Evolutionary conservation across 2,888 invertebrate genomes (phyloP), one percentile per base, ranked within the genome.

Genomic region (Agonopterix alstromeriana): DNA sequence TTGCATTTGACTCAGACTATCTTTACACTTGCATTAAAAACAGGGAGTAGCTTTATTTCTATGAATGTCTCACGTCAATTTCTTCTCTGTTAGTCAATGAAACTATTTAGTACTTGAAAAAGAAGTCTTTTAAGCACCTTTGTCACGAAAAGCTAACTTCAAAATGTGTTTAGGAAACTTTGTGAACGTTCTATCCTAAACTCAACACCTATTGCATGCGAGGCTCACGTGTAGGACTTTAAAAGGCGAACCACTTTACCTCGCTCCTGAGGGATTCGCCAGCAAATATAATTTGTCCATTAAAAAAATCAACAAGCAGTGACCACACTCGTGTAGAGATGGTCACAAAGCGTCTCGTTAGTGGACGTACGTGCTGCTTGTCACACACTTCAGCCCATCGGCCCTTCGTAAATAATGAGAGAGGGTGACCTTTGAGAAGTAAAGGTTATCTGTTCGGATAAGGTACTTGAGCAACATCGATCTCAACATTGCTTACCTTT

Each of bases 261-360:
- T 68, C 70, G 67, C 66, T 73, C 82, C 68, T 53, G 44, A 43
- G 82, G 77, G 82, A 80, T 63, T 73, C 63, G 52, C 52, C 61
- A 67, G 75, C 67, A 84, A 84, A 85, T 82, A 85, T 83, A 76
- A 86, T 84, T 84, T 82, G 81, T 84, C 79, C 85, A 82, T 86
- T 88, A 83, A 87, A 87, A 83, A 83, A 86, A 84, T 82, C 79
- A 82, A 81, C 81, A 79, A 79, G 71, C 73, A 70, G 71, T 84
- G 86, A 83, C 85, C 86, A 81, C 82, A 73, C 78, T 77, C 67
- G 76, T 79, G 64, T 67, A 68, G 73, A 77, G 85, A 82, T 81
- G 85, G 82, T 83, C 87, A 88, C 88, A 88, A 88, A 87, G 82
- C 84, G 81, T 87, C 89, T 89, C 89, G 89, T 89, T 89, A 89